These are phyloP conservation scores for Ecliptopera silaceata DNA, from an alignment of 2,888 invertebrate genomes.

Conservation along the genomic window DNA sequence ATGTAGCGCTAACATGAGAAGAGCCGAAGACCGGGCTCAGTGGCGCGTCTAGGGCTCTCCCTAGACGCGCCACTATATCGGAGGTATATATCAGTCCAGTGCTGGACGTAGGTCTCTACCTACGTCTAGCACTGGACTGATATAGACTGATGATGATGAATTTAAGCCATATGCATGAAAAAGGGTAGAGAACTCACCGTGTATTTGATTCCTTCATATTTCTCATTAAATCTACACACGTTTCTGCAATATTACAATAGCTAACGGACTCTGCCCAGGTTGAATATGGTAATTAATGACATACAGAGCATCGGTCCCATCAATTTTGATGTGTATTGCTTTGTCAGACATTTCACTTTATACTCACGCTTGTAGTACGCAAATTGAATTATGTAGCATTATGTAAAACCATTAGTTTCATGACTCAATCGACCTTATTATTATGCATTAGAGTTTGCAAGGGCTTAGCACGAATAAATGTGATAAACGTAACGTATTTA, in stretches of 20 bases:
- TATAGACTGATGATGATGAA: no score
- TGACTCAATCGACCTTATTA: not conserved
- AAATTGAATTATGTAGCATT: not conserved
- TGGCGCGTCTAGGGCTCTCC: no score
- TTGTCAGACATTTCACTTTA: constrained; percentile 1
- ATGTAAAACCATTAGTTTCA: not conserved
- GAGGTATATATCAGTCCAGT: no score
- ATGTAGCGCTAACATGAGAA: no score
- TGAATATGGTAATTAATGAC: constrained; percentile 14
- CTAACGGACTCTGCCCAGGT: constrained; percentile 11
- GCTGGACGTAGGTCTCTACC: no score
- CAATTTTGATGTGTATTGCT: constrained; percentile 5
- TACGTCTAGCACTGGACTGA: no score
- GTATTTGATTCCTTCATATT: constrained; percentile 31
- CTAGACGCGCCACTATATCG: no score
- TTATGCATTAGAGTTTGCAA: not conserved
- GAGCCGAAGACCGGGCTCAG: no score
- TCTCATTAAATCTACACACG: constrained; percentile 39
- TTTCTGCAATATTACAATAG: constrained; percentile 14
- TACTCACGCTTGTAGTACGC: not conserved
- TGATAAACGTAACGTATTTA: no score
- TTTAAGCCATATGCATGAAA: no score
- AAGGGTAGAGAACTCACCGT: not conserved
- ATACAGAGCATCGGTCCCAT: constrained; percentile 2
- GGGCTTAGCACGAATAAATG: no score